These are phyloP conservation scores for Chromis chromis DNA, from an alignment of 2,797 vertebrate species.

Conservation along the genomic window DNA sequence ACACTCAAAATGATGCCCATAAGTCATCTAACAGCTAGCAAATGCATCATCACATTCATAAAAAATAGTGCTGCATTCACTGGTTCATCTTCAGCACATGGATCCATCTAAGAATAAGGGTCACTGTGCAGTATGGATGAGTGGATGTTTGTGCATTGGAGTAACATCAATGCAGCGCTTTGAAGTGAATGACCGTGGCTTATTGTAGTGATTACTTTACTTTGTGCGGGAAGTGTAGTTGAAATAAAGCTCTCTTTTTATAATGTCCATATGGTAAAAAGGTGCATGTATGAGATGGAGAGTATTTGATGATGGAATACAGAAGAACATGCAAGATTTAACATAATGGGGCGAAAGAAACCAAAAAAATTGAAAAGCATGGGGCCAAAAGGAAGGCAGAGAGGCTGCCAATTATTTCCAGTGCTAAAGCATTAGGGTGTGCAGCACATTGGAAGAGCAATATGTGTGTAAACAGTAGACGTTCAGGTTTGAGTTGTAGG, in stretches of 20 bases:
- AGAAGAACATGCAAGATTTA: background rate
- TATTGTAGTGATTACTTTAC: background rate
- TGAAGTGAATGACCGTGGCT: background rate
- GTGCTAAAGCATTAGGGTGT: too few relatives aligned
- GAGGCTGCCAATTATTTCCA: constrained; percentile 5
- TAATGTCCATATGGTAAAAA: background rate
- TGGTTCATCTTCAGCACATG: background rate
- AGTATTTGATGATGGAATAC: background rate
- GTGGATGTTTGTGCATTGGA: background rate
- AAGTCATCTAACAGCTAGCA: background rate
- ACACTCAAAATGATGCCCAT: constrained; percentile 1
- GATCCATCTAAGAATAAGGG: constrained; percentile 10
- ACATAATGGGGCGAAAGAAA: background rate
- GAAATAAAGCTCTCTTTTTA: background rate
- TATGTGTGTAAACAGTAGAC: too few relatives aligned
- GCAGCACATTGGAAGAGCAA: too few relatives aligned
- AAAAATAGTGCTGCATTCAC: background rate
- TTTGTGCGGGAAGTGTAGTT: background rate
- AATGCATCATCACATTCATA: background rate
- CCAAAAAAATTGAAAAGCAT: background rate
- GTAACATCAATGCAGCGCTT: background rate
- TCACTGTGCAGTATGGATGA: background rate
- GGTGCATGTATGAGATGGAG: too few relatives aligned
- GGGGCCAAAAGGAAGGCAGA: background rate
- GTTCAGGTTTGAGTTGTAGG: too few relatives aligned